Percentiles rank a stretch among this genome's conserved stretches.
Conservation (phyloP, 2,888 invertebrate genomes). For the Tridacna crocea region DNA sequence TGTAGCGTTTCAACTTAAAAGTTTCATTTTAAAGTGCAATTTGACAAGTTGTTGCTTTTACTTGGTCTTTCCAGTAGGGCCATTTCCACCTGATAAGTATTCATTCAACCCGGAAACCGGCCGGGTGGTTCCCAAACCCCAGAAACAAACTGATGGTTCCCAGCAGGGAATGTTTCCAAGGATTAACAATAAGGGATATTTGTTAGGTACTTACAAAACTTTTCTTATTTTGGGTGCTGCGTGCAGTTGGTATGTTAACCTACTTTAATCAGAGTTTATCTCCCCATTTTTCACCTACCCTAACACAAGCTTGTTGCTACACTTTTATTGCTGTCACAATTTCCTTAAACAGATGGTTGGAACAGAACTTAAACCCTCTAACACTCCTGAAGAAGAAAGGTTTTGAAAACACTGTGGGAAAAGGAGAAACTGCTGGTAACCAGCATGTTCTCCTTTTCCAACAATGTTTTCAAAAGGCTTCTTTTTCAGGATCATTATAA, state of each 20-base stretch:
- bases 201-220: conserved; percentile 58
- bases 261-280: conserved; percentile 17
- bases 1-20: too few relatives aligned
- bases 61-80: conserved; percentile 47
- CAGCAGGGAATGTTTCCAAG: conserved; percentile 49
- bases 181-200: conserved; percentile 63
- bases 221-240: neutral
- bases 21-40: too few relatives aligned
- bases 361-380: too few relatives aligned
- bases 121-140: conserved; percentile 57
- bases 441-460: too few relatives aligned
- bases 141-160: conserved; percentile 35
- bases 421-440: too few relatives aligned
- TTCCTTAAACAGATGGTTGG: neutral
- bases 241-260: conserved; percentile 16
- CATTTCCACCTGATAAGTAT: conserved; percentile 62
- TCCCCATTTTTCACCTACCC: neutral
- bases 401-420: too few relatives aligned
- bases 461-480: too few relatives aligned
- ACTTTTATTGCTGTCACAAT: neutral
- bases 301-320: conserved; percentile 21
- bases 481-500: too few relatives aligned
- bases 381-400: too few relatives aligned
- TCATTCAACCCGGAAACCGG: conserved; percentile 68
- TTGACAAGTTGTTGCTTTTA: neutral